A percentile compares a stretch with the other conserved stretches of the same genome.
phyloP scores from a whole-genome alignment of 2,888 invertebrate species.

The Argyresthia goedartella region DNA sequence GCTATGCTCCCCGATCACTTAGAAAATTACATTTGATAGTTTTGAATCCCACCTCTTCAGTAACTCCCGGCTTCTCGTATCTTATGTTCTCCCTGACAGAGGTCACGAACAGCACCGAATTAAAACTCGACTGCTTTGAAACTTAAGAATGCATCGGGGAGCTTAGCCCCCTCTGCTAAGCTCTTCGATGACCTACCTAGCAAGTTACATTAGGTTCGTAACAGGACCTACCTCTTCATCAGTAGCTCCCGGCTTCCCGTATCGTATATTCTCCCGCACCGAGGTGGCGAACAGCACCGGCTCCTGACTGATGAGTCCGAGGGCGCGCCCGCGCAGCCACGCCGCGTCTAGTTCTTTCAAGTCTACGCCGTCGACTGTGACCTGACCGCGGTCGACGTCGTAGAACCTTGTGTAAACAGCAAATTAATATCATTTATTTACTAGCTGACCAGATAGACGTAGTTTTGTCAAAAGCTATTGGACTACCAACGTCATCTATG shows the following conservation, averaged over 20 bases:
- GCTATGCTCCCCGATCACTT: no score
- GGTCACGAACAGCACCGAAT: conserved; percentile 94
- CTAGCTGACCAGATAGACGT: no score
- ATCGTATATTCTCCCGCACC: conserved; percentile 94
- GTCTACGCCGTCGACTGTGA: conserved; percentile 83
- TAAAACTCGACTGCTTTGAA: conserved; percentile 74
- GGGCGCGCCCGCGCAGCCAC: conserved; percentile 87
- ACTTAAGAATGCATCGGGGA: conserved; percentile 74
- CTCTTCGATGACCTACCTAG: neutral
- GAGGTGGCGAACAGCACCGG: conserved; percentile 93
- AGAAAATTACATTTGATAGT: no score
- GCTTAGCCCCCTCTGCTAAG: neutral
- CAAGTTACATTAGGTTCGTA: neutral
- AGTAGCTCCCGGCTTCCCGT: conserved; percentile 80
- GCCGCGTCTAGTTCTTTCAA: conserved; percentile 79
- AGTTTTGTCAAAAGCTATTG: no score
- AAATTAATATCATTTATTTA: no score
- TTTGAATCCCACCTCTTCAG: conserved; percentile 65
- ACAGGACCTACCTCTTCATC: conserved; percentile 72
- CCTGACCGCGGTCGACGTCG: conserved; percentile 78
- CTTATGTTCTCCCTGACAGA: conserved; percentile 94
- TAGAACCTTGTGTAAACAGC: conserved; percentile 77
- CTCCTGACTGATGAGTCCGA: conserved; percentile 94
- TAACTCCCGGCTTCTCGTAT: conserved; percentile 83
- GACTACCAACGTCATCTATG: no score